These are phyloP conservation scores for Pachyrhynchus sulphureomaculatus DNA, from an alignment of 1,140 invertebrate species.

Conservation along the genomic window DNA sequence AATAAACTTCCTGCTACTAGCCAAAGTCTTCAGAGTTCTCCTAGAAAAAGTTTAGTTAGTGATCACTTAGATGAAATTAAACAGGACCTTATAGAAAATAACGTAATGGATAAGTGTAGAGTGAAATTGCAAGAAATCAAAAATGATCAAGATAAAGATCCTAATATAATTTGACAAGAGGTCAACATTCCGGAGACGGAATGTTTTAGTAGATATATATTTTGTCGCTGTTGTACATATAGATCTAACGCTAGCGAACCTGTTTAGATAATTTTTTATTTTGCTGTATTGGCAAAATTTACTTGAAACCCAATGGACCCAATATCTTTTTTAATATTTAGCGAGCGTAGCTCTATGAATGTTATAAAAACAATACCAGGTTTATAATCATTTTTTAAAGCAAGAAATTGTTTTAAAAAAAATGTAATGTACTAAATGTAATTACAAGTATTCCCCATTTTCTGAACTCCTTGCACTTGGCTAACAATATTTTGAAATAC, in stretches of 20 bases:
- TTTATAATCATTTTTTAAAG: no score
- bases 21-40: conserved; percentile 13
- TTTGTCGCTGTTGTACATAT: conserved; percentile 52
- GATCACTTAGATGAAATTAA: conserved; percentile 7
- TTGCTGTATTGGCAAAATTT: conserved; percentile 26
- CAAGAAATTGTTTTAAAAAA: no score
- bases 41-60: conserved; percentile 9
- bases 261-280: conserved; percentile 43
- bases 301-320: background rate
- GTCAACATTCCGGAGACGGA: conserved; percentile 45
- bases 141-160: conserved; percentile 33
- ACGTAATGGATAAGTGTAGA: conserved; percentile 28
- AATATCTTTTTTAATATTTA: no score
- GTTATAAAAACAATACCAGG: no score
- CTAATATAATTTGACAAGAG: conserved; percentile 46
- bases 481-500: no score
- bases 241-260: conserved; percentile 45
- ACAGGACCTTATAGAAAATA: conserved; percentile 24
- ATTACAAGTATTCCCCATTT: no score
- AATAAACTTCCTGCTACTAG: conserved; percentile 14
- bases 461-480: no score
- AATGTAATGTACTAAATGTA: no score
- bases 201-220: conserved; percentile 48
- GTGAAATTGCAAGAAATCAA: conserved; percentile 29
- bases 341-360: no score